A percentile compares a stretch with the other conserved stretches of the same genome.
These are phyloP conservation scores for Nothura maculosa DNA, from an alignment of 2,797 vertebrate species.

Conservation along the genomic window DNA sequence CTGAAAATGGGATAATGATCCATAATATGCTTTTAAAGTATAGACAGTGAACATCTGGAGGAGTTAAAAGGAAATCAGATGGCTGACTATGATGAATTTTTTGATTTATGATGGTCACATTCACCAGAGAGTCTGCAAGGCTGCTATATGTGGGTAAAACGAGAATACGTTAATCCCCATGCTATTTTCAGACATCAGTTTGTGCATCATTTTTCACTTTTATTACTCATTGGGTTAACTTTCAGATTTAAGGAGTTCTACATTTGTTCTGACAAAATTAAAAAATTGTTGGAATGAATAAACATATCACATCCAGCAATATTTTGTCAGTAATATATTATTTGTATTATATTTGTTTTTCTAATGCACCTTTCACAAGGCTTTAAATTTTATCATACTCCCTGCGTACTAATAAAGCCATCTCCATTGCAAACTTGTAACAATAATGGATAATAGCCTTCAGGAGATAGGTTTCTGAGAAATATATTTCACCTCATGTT, in stretches of 20 bases:
- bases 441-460: slow-evolving; percentile 81
- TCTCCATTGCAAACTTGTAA: slow-evolving; percentile 79
- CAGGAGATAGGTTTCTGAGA: slow-evolving; percentile 73
- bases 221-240: slow-evolving; percentile 68
- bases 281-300: slow-evolving; percentile 73
- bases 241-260: slow-evolving; percentile 57
- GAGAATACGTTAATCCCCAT: slow-evolving; percentile 38
- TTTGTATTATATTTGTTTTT: slow-evolving; percentile 64
- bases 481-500: slow-evolving; percentile 81
- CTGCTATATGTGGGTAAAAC: slow-evolving; percentile 10
- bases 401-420: slow-evolving; percentile 62
- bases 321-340: slow-evolving; percentile 66
- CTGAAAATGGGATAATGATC: slow-evolving; percentile 18
- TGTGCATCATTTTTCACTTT: slow-evolving; percentile 66
- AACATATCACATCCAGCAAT: slow-evolving; percentile 38
- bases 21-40: slow-evolving; percentile 41
- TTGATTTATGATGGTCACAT: slow-evolving; percentile 60
- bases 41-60: slow-evolving; percentile 55
- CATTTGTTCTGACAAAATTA: slow-evolving; percentile 58
- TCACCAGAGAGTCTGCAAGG: slow-evolving; percentile 48
- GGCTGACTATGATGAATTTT: slow-evolving; percentile 33
- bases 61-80: slow-evolving; percentile 23
- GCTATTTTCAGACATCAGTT: slow-evolving; percentile 33
- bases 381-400: slow-evolving; percentile 78
- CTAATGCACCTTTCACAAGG: slow-evolving; percentile 67